Evolutionary conservation across 2,888 invertebrate species (phyloP), one percentile per base, ranked within the genome.

Genomic region (Hemistola chrysoprasaria): DNA sequence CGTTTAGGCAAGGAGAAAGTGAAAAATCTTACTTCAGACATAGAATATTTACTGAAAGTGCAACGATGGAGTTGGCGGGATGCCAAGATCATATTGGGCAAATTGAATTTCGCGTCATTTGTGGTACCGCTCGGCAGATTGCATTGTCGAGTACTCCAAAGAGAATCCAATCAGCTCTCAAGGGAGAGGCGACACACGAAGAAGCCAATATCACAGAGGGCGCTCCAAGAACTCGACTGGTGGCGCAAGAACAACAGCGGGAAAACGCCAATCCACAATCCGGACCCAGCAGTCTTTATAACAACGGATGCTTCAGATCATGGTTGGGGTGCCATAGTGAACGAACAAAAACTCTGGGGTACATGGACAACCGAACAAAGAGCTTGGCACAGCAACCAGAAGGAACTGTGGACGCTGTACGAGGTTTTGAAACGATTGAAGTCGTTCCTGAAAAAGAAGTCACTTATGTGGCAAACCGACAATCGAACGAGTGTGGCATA

Each of bases 61-160:
- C 6, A 27, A 7, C n/a, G 11, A n/a, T 27, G 27, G 27, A 27
- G 6, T 7, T 27, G 27, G 27, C 6, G 2, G 6, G 5, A 9
- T 2, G 11, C 40, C 10, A 47, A 33, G 11, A 20, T 42, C 1
- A 29, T 50, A 2, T 8, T 47, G 6, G 47, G 44, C 8, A 47
- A 34, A 9, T 11, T 50, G 7, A 42, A 42, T 8, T 50, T 50
- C 22, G 44, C 44, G 2, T 27, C 50, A 3, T 36, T 34, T 21
- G 39, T 26, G 0, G 40, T 47, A 0, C 51, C 47, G 0, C 23
- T 43, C 7, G 47, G 45, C 4, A 27, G 42, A 2, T 40, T 51
- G 0, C 42, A 43, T 20, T 35, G 47, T 11, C 21, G 43, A 21
- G 1, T 4, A 1, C 6, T 43, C 1, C 51, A 51, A 22, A 41